phyloP scores from a whole-genome alignment of 1,140 invertebrate genomes.

The Drosophila pandora region DNA sequence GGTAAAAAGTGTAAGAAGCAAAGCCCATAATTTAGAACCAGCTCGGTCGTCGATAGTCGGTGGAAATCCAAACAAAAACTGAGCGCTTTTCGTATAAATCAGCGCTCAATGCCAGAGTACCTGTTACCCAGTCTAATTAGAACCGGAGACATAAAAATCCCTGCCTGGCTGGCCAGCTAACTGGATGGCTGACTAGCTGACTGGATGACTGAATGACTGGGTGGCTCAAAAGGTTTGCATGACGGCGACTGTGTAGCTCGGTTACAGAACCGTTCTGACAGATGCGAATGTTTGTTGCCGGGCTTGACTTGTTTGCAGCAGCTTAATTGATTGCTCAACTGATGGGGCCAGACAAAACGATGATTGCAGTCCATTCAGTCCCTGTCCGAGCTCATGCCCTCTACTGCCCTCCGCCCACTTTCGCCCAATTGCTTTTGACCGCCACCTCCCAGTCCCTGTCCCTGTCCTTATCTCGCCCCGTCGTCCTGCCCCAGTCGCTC shows the following conservation, averaged over 20 bases:
- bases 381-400: conserved; percentile 9
- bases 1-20: conserved; percentile 21
- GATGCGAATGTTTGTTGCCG: conserved; percentile 55
- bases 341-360: conserved; percentile 62
- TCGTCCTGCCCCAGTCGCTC: conserved; percentile 7
- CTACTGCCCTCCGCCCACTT: conserved; percentile 20
- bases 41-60: conserved; percentile 46
- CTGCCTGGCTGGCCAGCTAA: conserved; percentile 10
- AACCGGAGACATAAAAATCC: conserved; percentile 80
- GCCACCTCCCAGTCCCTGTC: background rate
- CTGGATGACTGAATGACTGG: background rate
- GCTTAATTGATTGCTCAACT: conserved; percentile 74
- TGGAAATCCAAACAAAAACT: conserved; percentile 60
- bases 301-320: conserved; percentile 59
- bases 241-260: background rate
- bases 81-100: conserved; percentile 68
- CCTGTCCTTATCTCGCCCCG: conserved; percentile 12
- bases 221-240: background rate
- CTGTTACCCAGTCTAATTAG: conserved; percentile 73
- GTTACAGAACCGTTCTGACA: conserved; percentile 19
- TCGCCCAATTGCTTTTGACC: conserved; percentile 32
- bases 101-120: conserved; percentile 73
- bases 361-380: conserved; percentile 49
- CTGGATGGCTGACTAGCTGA: background rate
- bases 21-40: conserved; percentile 10